A percentile compares a stretch with the other conserved stretches of the same genome.
phyloP scores from a whole-genome alignment of 2,888 invertebrate genomes.

The Dichetophora obliterata region DNA sequence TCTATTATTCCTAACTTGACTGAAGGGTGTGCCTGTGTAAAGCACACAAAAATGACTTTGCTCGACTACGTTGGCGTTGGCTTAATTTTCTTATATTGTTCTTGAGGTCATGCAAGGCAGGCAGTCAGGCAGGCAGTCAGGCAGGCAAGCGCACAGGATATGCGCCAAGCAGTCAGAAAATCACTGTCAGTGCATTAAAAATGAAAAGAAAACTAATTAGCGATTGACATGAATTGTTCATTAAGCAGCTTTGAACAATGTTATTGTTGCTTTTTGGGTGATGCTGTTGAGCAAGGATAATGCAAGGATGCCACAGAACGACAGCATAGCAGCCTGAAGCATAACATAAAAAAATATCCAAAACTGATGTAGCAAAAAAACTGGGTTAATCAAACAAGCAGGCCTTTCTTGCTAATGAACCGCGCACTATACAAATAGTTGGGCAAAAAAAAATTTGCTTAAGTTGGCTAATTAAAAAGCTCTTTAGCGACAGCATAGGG shows the following conservation, averaged over 20 bases:
- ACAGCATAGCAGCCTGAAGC: not conserved
- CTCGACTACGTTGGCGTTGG: not conserved
- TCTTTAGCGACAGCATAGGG: not conserved
- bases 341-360: not conserved
- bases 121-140: not conserved
- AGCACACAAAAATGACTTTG: not conserved
- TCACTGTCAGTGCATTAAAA: conserved; percentile 34
- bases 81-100: conserved; percentile 31
- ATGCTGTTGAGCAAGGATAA: not conserved
- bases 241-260: conserved; percentile 56
- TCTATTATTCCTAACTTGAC: not conserved
- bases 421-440: not conserved
- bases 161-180: not conserved
- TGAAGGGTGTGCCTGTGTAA: not conserved
- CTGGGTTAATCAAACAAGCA: conserved; percentile 35
- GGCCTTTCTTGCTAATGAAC: conserved; percentile 18
- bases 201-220: conserved; percentile 55
- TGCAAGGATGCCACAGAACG: not conserved
- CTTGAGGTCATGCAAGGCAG: conserved; percentile 1
- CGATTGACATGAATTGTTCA: conserved; percentile 66
- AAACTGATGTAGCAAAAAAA: conserved; percentile 14
- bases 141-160: not conserved
- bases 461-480: conserved; percentile 28
- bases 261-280: not conserved
- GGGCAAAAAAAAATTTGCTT: conserved; percentile 8